phyloP scores from a whole-genome alignment of 2,888 invertebrate species.

The Dermolepida albohirtum region DNA sequence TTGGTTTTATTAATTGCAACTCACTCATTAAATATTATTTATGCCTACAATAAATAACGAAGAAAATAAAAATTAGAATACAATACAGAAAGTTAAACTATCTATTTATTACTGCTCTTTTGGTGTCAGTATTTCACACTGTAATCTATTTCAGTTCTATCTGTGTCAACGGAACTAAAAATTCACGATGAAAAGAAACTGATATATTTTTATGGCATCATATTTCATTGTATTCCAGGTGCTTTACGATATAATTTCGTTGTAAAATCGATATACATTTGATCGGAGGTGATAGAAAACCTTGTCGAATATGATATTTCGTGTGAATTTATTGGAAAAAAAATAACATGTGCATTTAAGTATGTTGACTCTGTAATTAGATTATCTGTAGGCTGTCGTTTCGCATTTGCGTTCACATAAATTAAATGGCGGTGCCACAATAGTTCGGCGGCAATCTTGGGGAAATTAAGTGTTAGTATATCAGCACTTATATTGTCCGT shows the following conservation, averaged over 20 bases:
- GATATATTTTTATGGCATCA: background rate
- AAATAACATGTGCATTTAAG: conserved; percentile 21
- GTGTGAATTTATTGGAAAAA: conserved; percentile 23
- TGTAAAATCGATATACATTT: conserved; percentile 6
- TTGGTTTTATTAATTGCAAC: too few species aligned
- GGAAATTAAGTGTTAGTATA: conserved; percentile 37
- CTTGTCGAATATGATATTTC: conserved; percentile 14
- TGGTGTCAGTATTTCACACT: too few species aligned
- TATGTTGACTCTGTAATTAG: conserved; percentile 36
- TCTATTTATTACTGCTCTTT: too few species aligned
- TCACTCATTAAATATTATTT: too few species aligned
- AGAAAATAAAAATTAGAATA: too few species aligned
- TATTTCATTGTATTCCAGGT: background rate
- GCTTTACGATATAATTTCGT: background rate
- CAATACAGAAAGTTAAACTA: too few species aligned
- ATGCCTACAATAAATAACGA: too few species aligned
- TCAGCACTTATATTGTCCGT: conserved; percentile 36
- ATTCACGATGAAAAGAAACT: background rate
- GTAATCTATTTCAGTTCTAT: background rate
- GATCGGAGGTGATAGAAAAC: conserved; percentile 31
- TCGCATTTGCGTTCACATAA: conserved; percentile 28
- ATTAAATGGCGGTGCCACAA: conserved; percentile 27
- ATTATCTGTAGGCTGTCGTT: conserved; percentile 36
- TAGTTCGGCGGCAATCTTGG: conserved; percentile 20
- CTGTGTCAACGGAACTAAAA: background rate